Evolutionary conservation across 2,888 invertebrate genomes (phyloP).

Genomic region (Trisateles emortualis): DNA sequence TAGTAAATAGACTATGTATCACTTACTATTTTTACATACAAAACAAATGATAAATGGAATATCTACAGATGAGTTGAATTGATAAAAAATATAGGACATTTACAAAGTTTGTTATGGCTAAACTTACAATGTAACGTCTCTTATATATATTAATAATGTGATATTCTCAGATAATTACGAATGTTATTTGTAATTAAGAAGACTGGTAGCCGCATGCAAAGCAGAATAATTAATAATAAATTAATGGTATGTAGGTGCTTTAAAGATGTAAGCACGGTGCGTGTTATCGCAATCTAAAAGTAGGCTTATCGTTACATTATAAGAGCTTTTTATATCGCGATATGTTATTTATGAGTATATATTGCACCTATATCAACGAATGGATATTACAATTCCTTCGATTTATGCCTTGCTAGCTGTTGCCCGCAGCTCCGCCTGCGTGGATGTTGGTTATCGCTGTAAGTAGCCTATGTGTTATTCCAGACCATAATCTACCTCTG

Average conservation of each 20-base stretch:
- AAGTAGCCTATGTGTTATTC: no score
- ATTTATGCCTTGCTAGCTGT: no score
- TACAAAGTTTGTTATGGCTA: not conserved
- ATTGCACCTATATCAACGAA: no score
- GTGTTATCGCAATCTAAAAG: conserved; percentile 22
- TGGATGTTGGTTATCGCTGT: no score
- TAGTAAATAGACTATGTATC: conserved; percentile 8
- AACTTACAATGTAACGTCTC: not conserved
- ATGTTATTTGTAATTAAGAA: conserved; percentile 34
- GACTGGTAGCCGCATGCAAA: conserved; percentile 33
- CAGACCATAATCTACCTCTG: no score
- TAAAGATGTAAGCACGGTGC: conserved; percentile 15
- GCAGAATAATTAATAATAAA: conserved; percentile 36
- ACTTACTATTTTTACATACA: conserved; percentile 10
- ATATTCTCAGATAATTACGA: conserved; percentile 17
- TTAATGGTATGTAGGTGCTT: no score
- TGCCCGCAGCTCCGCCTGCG: no score
- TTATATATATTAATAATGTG: conserved; percentile 15
- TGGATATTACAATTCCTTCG: no score
- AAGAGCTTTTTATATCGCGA: conserved; percentile 15
- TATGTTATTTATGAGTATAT: not conserved
- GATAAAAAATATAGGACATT: conserved; percentile 13
- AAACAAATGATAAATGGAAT: conserved; percentile 4
- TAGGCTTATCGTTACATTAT: conserved; percentile 18
- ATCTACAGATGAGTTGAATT: conserved; percentile 10